These are phyloP conservation scores for Prietella phreatophila DNA, from an alignment of 2,113 vertebrate genomes.

Conservation along the genomic window DNA sequence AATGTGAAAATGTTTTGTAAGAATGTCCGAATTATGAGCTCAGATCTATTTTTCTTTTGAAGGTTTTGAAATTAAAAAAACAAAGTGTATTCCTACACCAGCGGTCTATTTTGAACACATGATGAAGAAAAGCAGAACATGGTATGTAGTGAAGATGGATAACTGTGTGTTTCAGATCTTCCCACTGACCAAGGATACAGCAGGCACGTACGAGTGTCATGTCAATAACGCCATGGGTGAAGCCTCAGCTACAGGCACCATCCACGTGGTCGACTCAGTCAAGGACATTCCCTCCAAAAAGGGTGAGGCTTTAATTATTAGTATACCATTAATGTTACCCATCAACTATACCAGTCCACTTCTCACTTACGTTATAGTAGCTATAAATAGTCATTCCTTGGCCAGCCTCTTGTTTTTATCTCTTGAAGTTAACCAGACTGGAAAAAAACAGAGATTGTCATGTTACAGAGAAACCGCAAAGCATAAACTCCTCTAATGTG, in stretches of 20 bases:
- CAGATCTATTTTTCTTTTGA: background rate
- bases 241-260: constrained; percentile 79
- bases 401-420: background rate
- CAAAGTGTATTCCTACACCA: background rate
- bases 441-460: too few species aligned
- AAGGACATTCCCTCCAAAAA: constrained; percentile 77
- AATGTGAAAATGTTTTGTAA: background rate
- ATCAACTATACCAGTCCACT: background rate
- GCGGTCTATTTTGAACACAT: background rate
- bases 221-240: constrained; percentile 84
- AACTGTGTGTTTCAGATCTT: constrained; percentile 75
- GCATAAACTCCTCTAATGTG: too few species aligned
- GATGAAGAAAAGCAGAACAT: background rate
- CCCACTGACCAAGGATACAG: constrained; percentile 84
- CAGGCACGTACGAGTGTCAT: constrained; percentile 86
- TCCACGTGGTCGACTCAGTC: constrained; percentile 79
- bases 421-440: background rate
- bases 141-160: background rate
- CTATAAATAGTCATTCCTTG: background rate
- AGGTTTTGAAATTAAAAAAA: background rate
- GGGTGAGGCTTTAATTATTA: constrained; percentile 65
- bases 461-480: too few species aligned
- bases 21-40: background rate
- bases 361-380: background rate
- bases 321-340: background rate